Evolutionary conservation across 2,888 invertebrate genomes (phyloP).

Genomic region (Acleris laterana): DNA sequence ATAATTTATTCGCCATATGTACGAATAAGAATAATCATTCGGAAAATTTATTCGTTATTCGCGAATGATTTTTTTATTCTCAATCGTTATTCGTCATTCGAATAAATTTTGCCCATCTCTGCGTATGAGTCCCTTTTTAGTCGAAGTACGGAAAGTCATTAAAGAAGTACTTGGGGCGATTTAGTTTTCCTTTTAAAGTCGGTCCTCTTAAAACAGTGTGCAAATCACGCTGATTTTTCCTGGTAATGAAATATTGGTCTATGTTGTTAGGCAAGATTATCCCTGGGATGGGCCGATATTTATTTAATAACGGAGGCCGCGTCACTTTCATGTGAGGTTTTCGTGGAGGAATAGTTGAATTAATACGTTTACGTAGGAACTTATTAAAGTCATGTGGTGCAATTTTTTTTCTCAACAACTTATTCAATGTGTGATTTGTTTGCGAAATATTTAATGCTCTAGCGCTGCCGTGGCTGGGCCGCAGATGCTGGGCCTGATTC

Average conservation of each 20-base stretch:
- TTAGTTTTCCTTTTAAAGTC: neutral
- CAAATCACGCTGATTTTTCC: neutral
- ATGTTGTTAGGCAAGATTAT: neutral
- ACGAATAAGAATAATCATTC: no score
- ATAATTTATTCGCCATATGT: no score
- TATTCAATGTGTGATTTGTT: neutral
- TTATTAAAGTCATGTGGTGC: neutral
- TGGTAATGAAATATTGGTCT: neutral
- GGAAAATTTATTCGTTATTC: no score
- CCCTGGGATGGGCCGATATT: neutral
- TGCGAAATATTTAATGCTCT: neutral
- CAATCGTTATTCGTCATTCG: no score
- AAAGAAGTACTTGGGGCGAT: conserved; percentile 15
- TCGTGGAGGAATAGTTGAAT: conserved; percentile 1
- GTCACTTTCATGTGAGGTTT: neutral
- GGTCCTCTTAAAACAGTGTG: no score
- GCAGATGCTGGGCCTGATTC: neutral
- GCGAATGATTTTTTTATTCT: no score
- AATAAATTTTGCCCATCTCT: no score
- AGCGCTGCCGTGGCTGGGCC: neutral
- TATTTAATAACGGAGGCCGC: neutral
- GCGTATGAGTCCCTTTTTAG: neutral
- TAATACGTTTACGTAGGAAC: neutral
- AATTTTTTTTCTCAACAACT: neutral
- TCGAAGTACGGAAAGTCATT: conserved; percentile 7